A percentile compares a stretch with the other conserved stretches of the same genome.
These are phyloP conservation scores for Pagrus major DNA, from an alignment of 2,113 vertebrate genomes.

Conservation along the genomic window DNA sequence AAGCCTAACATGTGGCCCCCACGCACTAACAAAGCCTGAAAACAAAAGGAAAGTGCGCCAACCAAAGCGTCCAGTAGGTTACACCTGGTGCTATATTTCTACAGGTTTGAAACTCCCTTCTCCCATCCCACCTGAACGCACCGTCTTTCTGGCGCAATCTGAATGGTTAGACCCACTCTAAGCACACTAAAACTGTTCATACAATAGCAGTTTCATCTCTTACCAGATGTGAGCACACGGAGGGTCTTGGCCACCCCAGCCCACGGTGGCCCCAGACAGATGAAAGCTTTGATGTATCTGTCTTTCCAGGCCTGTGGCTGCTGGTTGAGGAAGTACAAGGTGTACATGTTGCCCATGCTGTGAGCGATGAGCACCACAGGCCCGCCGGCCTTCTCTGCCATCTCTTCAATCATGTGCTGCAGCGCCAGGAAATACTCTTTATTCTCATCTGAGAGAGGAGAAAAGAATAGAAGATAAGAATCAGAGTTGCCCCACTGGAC, in stretches of 20 bases:
- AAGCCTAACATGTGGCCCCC: too few species aligned
- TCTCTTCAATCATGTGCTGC: slow-evolving; percentile 92
- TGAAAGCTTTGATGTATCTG: slow-evolving; percentile 91
- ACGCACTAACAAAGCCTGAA: too few species aligned
- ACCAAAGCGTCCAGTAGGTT: too few species aligned
- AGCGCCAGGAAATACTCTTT: slow-evolving; percentile 90
- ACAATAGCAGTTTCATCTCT: background rate
- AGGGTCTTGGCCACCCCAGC: slow-evolving; percentile 96
- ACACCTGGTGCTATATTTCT: too few species aligned
- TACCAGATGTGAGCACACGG: slow-evolving; percentile 93
- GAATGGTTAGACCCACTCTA: background rate
- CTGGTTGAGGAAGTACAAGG: slow-evolving; percentile 94
- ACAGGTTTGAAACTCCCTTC: too few species aligned
- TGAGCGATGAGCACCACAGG: slow-evolving; percentile 95
- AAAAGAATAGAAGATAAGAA: background rate
- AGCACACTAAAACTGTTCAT: background rate
- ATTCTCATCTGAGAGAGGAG: slow-evolving; percentile 90
- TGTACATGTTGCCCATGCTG: slow-evolving; percentile 99
- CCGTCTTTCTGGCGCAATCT: too few species aligned
- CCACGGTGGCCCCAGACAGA: slow-evolving; percentile 93
- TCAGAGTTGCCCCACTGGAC: background rate
- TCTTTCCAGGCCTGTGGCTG: slow-evolving; percentile 97
- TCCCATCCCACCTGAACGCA: too few species aligned
- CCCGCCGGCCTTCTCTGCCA: slow-evolving; percentile 89
- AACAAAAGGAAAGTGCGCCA: too few species aligned